These are phyloP conservation scores for Chloroceryle amazona DNA, from an alignment of 2,797 vertebrate species.

Conservation along the genomic window DNA sequence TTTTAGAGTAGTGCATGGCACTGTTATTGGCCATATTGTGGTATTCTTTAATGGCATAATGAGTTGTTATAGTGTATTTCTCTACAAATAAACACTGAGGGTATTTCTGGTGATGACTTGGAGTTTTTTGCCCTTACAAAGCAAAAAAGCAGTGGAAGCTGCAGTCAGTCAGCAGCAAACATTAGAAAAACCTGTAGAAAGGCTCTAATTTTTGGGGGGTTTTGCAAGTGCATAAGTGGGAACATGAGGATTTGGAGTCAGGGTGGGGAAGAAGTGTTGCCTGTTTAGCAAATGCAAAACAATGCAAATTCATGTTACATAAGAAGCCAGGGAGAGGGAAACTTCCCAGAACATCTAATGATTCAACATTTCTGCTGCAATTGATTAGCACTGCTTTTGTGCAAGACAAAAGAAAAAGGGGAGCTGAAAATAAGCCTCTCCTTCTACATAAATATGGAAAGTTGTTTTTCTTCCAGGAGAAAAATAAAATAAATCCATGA, in stretches of 20 bases:
- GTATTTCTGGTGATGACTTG: background rate
- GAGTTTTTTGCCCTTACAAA: background rate
- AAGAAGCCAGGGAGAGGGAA: background rate
- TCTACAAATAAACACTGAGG: background rate
- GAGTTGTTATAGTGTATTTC: background rate
- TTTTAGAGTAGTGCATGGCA: background rate
- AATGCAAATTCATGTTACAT: background rate
- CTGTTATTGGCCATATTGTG: background rate
- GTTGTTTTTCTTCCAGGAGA: background rate
- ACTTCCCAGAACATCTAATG: background rate
- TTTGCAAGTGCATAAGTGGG: background rate
- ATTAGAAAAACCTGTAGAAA: background rate
- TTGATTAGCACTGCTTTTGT: background rate
- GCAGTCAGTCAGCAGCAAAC: background rate
- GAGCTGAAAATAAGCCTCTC: background rate
- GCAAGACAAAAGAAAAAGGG: background rate
- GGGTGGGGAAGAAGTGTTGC: background rate
- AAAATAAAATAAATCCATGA: background rate
- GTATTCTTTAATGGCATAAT: background rate
- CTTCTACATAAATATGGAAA: background rate
- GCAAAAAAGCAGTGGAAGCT: background rate
- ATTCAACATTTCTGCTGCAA: background rate
- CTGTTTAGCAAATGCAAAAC: background rate
- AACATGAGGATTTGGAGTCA: background rate
- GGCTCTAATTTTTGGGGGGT: background rate